Evolutionary conservation across 2,113 vertebrate species (phyloP).

Genomic region (Calyptommatus sinebrachiatus): DNA sequence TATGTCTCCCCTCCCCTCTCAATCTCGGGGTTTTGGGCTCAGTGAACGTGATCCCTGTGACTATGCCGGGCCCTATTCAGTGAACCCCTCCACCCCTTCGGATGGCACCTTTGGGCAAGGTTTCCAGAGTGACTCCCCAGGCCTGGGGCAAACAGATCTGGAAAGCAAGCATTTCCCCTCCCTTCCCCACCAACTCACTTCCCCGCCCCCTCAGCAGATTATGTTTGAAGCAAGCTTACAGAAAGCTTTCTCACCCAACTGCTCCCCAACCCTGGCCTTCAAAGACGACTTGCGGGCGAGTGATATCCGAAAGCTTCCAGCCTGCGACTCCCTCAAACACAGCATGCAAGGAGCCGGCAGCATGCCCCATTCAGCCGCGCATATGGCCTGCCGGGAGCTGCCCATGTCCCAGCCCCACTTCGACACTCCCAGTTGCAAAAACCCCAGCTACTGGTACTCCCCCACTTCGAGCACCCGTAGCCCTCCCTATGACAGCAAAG

Average conservation of each 20-base stretch:
- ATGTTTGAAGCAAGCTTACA: conserved; percentile 76
- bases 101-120: conserved; percentile 91
- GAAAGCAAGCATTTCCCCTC: conserved; percentile 82
- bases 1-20: conserved; percentile 91
- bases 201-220: conserved; percentile 68
- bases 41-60: conserved; percentile 87
- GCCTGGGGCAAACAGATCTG: conserved; percentile 81
- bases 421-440: conserved; percentile 94
- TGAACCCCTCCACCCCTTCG: conserved; percentile 93
- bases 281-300: conserved; percentile 78
- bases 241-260: conserved; percentile 92
- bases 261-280: conserved; percentile 86
- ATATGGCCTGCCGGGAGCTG: conserved; percentile 84
- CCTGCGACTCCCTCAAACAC: conserved; percentile 87
- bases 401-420: conserved; percentile 88
- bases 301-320: conserved; percentile 79
- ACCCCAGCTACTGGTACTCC: conserved; percentile 93
- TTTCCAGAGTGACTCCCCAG: conserved; percentile 92
- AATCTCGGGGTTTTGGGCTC: conserved; percentile 85
- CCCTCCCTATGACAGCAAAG: conserved; percentile 84
- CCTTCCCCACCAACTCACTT: conserved; percentile 78
- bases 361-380: conserved; percentile 63
- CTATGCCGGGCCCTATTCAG: conserved; percentile 93
- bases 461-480: conserved; percentile 81
- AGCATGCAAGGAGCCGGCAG: conserved; percentile 66